Evolutionary conservation across 2,113 vertebrate species (phyloP), one percentile per base, ranked within the genome.

Genomic region (Oncorhynchus masou): DNA sequence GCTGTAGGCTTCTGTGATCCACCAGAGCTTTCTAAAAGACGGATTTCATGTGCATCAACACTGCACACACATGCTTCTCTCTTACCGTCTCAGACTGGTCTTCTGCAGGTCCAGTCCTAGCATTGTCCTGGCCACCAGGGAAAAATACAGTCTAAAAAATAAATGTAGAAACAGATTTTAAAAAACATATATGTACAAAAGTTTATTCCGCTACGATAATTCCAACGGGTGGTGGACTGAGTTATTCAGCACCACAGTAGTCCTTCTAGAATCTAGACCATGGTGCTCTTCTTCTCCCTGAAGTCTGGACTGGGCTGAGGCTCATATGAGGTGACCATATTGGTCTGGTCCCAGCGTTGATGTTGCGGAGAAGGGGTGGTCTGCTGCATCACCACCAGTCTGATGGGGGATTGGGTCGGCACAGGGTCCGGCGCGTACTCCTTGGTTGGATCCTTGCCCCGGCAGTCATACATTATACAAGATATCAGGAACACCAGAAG

Each of bases 401-500:
- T 89, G 86, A 99, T 94, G 1, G 96, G 95, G 0, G 95, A 89
- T 89, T 94, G 95, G 20, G 88, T 86, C 0, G 91, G 87, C 2
- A 91, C 57, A 8, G 94, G 90, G 82, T 98, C 95, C 0, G 96
- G 94, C 15, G 95, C 92, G 5, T 94, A 95, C 78, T 98, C 96
- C 85, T 97, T 97, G 69, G 93, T 97, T 74, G 97, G 97, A 85
- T 99, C 97, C 88, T 95, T 97, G 81, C 97, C 97, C 77, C 96
- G 88, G 88, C 97, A 99, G 93, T 99, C 97, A 60, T 99, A 99
- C 65, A 99, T 94, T 82, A 97, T 90, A 0, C 97, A 99, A 75
- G 97, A 99, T 85, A 99, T 94, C 68, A 99, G 95, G 90, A 99
- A 99, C 76, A 99, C 95, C 83, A 99, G 91, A 24, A 99, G 96